phyloP scores from a whole-genome alignment of 92 coral and sea anemone genomes.

The Epizoanthus stellaris region DNA sequence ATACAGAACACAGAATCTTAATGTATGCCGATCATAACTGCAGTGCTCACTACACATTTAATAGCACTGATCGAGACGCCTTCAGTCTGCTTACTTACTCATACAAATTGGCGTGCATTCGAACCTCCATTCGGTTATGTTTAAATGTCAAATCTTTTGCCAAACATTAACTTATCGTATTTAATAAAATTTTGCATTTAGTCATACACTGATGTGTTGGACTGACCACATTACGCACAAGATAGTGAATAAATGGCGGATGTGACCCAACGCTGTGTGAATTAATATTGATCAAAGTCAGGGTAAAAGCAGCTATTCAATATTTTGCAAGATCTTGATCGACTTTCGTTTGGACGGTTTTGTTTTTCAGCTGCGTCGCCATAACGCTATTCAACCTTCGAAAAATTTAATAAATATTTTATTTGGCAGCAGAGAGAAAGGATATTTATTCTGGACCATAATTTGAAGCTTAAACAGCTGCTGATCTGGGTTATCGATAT shows the following conservation, averaged over 20 bases:
- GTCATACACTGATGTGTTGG: neutral
- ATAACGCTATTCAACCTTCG: neutral
- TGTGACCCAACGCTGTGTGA: neutral
- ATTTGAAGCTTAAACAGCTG: neutral
- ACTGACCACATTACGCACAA: neutral
- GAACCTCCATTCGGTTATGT: neutral
- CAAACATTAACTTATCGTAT: neutral
- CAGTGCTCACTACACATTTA: no score
- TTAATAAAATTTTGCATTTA: neutral
- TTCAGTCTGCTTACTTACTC: neutral
- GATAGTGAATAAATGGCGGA: neutral
- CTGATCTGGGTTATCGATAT: neutral
- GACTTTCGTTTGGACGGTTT: neutral
- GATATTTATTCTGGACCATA: neutral
- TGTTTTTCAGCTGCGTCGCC: conserved; percentile 11
- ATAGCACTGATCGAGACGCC: no score
- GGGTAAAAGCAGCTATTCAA: neutral
- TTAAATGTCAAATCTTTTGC: neutral
- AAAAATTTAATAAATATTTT: conserved; percentile 16
- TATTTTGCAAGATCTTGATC: neutral
- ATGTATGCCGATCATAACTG: no score
- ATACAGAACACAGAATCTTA: no score
- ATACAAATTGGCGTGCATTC: neutral
- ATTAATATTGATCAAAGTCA: neutral
- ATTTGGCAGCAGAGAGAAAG: conserved; percentile 11